A percentile compares a stretch with the other conserved stretches of the same genome.
These are phyloP conservation scores for Fistularia tabacaria DNA, from an alignment of 2,797 vertebrate species.

Conservation along the genomic window DNA sequence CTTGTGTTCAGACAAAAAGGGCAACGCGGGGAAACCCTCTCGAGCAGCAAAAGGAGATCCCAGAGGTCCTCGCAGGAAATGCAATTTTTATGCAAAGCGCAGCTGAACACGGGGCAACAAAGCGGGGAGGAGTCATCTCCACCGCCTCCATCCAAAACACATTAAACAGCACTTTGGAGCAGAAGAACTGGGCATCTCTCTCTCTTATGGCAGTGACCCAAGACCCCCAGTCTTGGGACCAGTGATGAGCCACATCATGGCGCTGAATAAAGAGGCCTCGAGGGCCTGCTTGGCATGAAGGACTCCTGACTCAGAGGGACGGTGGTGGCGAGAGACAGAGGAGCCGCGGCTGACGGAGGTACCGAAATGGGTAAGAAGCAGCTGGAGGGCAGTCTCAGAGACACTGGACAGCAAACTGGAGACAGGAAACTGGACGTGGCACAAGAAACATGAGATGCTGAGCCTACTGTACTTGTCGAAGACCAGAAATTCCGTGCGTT, in stretches of 20 bases:
- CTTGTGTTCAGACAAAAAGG: slow-evolving; percentile 12
- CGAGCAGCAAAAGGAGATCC: neutral
- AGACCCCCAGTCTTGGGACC: slow-evolving; percentile 26
- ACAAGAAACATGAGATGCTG: no score
- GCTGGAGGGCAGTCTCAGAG: no score
- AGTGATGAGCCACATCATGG: slow-evolving; percentile 42
- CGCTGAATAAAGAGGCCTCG: slow-evolving; percentile 34
- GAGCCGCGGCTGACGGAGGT: slow-evolving; percentile 24
- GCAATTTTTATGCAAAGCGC: slow-evolving; percentile 5
- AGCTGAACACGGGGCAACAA: neutral
- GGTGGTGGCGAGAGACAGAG: slow-evolving; percentile 28
- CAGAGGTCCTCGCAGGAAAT: neutral
- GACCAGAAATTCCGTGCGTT: no score
- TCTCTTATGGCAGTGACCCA: slow-evolving; percentile 38
- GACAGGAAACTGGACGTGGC: no score
- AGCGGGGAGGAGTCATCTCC: no score
- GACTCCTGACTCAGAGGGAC: slow-evolving; percentile 42
- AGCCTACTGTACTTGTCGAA: no score
- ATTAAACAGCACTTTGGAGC: slow-evolving; percentile 20
- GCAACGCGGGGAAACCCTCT: slow-evolving; percentile 5
- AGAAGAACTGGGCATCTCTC: slow-evolving; percentile 12
- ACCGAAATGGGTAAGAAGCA: slow-evolving; percentile 5
- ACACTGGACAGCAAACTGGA: no score
- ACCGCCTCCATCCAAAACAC: slow-evolving; percentile 3
- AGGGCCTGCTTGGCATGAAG: slow-evolving; percentile 27